Evolutionary conservation across 2,797 vertebrate genomes (phyloP).

Genomic region (Gadopsis bispinosus): DNA sequence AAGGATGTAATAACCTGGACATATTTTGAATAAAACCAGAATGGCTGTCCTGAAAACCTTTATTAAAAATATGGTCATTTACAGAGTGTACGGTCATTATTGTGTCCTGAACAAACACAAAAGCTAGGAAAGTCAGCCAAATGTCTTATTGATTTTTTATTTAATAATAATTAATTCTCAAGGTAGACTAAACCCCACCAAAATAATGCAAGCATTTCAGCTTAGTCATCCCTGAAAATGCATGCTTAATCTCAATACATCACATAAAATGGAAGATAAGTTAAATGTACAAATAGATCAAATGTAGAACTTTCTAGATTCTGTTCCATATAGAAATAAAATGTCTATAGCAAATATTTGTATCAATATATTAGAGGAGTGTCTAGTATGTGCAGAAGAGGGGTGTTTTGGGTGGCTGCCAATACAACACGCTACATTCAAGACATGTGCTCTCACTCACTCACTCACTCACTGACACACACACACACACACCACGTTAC

Average conservation of each 20-base stretch:
- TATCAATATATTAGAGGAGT: conserved; percentile 7
- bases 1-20: conserved; percentile 21
- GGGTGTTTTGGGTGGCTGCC: conserved; percentile 66
- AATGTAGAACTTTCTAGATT: conserved; percentile 16
- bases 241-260: not conserved
- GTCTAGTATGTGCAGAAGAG: conserved; percentile 39
- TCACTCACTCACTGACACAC: not conserved
- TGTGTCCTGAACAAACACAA: conserved; percentile 10
- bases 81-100: not conserved
- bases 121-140: conserved; percentile 1
- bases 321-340: conserved; percentile 14
- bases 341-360: not conserved
- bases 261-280: not conserved
- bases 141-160: not conserved
- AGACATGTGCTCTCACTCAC: conserved; percentile 69
- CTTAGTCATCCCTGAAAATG: conserved; percentile 39
- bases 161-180: not conserved
- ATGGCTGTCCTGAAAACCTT: conserved; percentile 4
- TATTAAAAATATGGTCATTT: not conserved
- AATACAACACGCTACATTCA: conserved; percentile 67
- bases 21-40: conserved; percentile 24
- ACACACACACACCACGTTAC: conserved; percentile 20
- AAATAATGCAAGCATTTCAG: conserved; percentile 31
- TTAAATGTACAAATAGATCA: conserved; percentile 7
- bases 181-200: not conserved